Evolutionary conservation across 2,113 vertebrate species (phyloP), one percentile per base, ranked within the genome.

Genomic region (Fulmarus glacialis): DNA sequence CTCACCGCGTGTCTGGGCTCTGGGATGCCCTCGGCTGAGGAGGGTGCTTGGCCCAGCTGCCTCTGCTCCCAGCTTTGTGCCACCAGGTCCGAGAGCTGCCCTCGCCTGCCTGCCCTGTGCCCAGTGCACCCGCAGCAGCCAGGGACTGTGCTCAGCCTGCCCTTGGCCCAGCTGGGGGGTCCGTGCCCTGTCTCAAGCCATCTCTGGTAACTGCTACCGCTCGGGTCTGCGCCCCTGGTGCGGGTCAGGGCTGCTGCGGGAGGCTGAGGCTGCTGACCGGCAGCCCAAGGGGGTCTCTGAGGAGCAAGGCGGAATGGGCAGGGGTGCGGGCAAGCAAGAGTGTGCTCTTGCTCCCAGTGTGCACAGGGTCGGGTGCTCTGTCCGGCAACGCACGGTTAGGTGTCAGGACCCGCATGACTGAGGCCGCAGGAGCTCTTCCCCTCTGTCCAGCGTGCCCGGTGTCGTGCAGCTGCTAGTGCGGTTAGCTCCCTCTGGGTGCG

Each of bases 401-500:
- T 15, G 7, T 66, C 24, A 0, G 48, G 62, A 43, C 32, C 11
- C 3, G 8, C 12, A 0, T 7, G 29, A 26, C 17, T 0, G 5
- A 48, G 23, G 29, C 36, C 2, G 2, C 24, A 4, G n/a, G 66
- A n/a, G 30, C 53, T 27, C 22, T 50, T 50, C 43, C 12, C 22
- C 11, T 21, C 55, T 3, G 26, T 42, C 47, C 63, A 9, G 15
- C 4, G 4, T 23, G 32, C 43, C 36, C 3, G 3, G 8, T 14
- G 12, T 13, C 5, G 5, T 13, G 23, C 47, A 15, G 56, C 82
- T 12, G 27, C 47, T 12, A 1, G 26, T 12, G 32, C 4, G 5
- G 27, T 5, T 16, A 4, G 47, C 19, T 62, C 58, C 40, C 12
- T 20, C 13, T 4, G 19, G 29, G 18, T 4, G 34, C 6, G 5